Conservation (phyloP, 2,888 invertebrate species). For the Melieria picta region DNA sequence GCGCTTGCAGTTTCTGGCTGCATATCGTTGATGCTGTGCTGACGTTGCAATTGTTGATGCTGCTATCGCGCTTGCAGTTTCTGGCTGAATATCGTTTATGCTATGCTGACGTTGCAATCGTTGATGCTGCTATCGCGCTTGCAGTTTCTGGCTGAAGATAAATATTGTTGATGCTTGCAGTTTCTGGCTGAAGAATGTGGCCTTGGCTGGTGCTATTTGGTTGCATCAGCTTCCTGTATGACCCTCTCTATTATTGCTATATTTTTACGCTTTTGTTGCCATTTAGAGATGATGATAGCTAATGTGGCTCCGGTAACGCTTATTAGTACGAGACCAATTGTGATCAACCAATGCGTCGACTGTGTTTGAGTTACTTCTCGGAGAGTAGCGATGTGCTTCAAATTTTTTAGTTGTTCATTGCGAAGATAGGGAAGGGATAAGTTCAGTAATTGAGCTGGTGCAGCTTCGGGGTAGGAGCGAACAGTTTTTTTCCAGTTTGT, state of each 20-base stretch:
- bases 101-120: no score
- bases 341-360: constrained; percentile 1
- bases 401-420: constrained; percentile 6
- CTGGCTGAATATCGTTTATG: no score
- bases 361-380: not conserved
- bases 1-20: no score
- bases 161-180: no score
- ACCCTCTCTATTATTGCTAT: constrained; percentile 9
- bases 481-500: no score
- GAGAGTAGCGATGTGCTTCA: not conserved
- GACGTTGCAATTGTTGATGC: no score
- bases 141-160: no score
- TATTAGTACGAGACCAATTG: not conserved
- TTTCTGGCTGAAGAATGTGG: no score
- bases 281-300: not conserved
- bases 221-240: not conserved
- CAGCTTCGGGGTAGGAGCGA: constrained; percentile 1
- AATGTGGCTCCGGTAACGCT: not conserved
- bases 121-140: no score
- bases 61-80: no score
- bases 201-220: no score
- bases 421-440: constrained; percentile 9
- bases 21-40: no score
- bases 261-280: not conserved
- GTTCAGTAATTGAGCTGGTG: constrained; percentile 7